phyloP scores from a whole-genome alignment of 92 coral and sea anemone genomes.

The Zoanthus gigantus region DNA sequence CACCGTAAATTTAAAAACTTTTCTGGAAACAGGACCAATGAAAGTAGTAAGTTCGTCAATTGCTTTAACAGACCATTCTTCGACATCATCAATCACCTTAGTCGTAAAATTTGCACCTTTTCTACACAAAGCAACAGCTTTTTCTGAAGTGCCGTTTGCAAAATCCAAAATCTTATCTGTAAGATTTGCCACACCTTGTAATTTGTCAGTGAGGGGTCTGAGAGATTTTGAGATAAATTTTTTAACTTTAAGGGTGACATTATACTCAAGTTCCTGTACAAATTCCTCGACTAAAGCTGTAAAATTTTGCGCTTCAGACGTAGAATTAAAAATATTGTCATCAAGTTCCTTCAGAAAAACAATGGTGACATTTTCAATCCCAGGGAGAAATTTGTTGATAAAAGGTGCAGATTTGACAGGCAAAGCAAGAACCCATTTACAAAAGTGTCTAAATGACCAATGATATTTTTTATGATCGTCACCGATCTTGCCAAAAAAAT shows the following conservation, averaged over 20 bases:
- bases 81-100: slow-evolving; percentile 82
- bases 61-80: slow-evolving; percentile 79
- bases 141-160: slow-evolving; percentile 82
- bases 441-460: slow-evolving; percentile 55
- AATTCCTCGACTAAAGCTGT: slow-evolving; percentile 82
- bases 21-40: slow-evolving; percentile 78
- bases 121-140: slow-evolving; percentile 78
- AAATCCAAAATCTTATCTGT: slow-evolving; percentile 85
- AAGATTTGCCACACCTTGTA: slow-evolving; percentile 71
- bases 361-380: slow-evolving; percentile 77
- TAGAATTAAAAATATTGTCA: slow-evolving; percentile 73
- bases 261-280: slow-evolving; percentile 74
- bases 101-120: slow-evolving; percentile 84
- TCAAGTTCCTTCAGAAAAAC: slow-evolving; percentile 69
- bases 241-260: slow-evolving; percentile 75
- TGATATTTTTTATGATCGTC: slow-evolving; percentile 70
- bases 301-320: slow-evolving; percentile 78
- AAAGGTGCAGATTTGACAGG: slow-evolving; percentile 81
- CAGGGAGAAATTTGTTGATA: slow-evolving; percentile 78
- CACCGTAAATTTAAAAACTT: slow-evolving; percentile 64
- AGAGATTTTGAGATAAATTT: slow-evolving; percentile 76
- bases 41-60: slow-evolving; percentile 71
- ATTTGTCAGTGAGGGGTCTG: slow-evolving; percentile 70
- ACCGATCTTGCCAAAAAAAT: slow-evolving; percentile 84
- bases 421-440: slow-evolving; percentile 71